Percentiles rank a stretch among this genome's conserved stretches.
Evolutionary conservation across 2,797 vertebrate genomes (phyloP).

Genomic region (Leuciscus waleckii): DNA sequence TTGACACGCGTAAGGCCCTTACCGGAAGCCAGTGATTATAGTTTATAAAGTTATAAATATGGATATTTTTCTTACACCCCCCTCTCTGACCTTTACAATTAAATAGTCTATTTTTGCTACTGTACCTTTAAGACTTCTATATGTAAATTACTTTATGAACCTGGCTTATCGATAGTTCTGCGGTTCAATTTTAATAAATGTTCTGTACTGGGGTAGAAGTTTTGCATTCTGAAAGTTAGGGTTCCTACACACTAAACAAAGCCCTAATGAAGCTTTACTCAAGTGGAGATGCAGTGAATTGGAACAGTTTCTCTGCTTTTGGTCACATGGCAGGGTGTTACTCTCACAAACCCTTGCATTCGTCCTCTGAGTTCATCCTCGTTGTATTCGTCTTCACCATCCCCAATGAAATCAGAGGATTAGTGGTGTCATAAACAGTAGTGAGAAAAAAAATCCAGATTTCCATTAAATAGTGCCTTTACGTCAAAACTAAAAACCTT

Average conservation of each 20-base stretch:
- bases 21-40: too few species aligned
- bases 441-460: background rate
- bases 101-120: background rate
- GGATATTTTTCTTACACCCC: too few species aligned
- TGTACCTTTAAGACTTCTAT: background rate
- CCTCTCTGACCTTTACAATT: background rate
- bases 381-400: background rate
- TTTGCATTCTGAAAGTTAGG: background rate
- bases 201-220: background rate
- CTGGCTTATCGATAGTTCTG: background rate
- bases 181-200: background rate
- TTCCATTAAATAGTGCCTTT: background rate
- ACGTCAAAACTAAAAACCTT: background rate
- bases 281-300: background rate
- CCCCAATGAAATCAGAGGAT: background rate
- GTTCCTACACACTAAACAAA: background rate
- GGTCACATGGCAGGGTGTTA: background rate
- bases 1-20: too few species aligned
- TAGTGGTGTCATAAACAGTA: background rate
- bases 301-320: background rate
- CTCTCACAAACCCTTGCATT: background rate
- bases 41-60: too few species aligned
- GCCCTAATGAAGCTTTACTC: background rate
- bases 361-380: background rate
- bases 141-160: background rate